These are phyloP conservation scores for Trochalopteron elliotii DNA, from an alignment of 2,113 vertebrate species.

Conservation along the genomic window DNA sequence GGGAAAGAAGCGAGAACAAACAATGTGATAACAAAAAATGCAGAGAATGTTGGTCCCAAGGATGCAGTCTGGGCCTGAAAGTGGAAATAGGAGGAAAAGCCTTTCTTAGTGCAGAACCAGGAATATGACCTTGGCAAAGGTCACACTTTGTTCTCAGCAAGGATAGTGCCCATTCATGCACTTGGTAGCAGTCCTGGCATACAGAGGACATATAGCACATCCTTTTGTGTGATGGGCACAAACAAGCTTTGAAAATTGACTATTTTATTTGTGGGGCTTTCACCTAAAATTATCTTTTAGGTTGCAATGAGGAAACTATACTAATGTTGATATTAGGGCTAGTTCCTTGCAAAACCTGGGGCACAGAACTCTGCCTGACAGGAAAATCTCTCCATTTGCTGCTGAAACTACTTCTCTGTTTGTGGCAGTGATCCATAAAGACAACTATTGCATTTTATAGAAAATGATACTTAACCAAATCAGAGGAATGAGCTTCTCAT, in stretches of 20 bases:
- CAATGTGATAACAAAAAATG: background rate
- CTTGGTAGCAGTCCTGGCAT: background rate
- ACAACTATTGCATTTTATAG: background rate
- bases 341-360: background rate
- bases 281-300: background rate
- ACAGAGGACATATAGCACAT: background rate
- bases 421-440: background rate
- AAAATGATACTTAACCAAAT: background rate
- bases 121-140: background rate
- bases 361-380: background rate
- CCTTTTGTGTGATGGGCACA: background rate
- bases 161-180: background rate
- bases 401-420: background rate
- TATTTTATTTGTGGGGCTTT: background rate
- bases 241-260: background rate
- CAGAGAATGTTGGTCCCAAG: background rate
- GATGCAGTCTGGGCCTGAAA: background rate
- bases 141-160: background rate
- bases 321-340: background rate
- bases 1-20: background rate
- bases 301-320: background rate
- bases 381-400: background rate
- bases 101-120: background rate
- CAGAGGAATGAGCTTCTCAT: background rate
- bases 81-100: accelerated